A percentile compares a stretch with the other conserved stretches of the same genome.
Evolutionary conservation across 2,797 vertebrate genomes (phyloP).

Genomic region (Leucoraja ocellata): DNA sequence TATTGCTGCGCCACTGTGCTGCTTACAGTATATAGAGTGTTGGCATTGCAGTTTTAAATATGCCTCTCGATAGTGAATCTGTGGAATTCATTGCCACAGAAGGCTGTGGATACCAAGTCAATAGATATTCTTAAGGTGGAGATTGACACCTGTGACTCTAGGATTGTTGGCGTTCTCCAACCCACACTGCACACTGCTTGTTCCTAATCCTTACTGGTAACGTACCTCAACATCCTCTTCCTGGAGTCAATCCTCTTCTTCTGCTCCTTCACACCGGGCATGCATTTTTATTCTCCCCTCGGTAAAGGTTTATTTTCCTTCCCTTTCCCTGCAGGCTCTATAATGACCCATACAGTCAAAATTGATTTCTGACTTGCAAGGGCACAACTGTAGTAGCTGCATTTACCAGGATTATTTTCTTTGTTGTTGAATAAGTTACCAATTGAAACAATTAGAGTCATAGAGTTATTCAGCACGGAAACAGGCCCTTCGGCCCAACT

Average conservation of each 20-base stretch:
- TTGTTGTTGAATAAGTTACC: background rate
- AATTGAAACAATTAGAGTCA: background rate
- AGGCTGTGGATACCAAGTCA: too few relatives aligned
- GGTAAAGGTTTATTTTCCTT: conserved; percentile 63
- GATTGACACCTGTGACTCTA: background rate
- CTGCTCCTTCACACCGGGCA: conserved; percentile 60
- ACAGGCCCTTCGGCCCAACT: too few relatives aligned
- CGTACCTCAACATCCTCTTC: conserved; percentile 57
- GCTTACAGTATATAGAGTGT: background rate
- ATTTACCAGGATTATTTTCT: conserved; percentile 27
- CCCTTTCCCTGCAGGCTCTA: conserved; percentile 61
- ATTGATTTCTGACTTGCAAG: conserved; percentile 70
- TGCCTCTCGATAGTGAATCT: too few relatives aligned
- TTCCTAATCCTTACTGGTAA: conserved; percentile 52
- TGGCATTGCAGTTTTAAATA: background rate
- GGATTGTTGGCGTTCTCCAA: background rate
- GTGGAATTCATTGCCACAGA: too few relatives aligned
- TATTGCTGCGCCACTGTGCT: too few relatives aligned
- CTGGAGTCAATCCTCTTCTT: conserved; percentile 54
- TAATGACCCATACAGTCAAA: conserved; percentile 66
- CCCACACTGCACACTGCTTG: background rate
- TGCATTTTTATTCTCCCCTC: conserved; percentile 57
- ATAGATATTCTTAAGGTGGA: too few relatives aligned
- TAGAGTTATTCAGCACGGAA: too few relatives aligned
- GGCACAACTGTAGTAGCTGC: conserved; percentile 61